A percentile compares a stretch with the other conserved stretches of the same genome.
Conservation (phyloP, 2,888 invertebrate species). For the Tachina lurida region DNA sequence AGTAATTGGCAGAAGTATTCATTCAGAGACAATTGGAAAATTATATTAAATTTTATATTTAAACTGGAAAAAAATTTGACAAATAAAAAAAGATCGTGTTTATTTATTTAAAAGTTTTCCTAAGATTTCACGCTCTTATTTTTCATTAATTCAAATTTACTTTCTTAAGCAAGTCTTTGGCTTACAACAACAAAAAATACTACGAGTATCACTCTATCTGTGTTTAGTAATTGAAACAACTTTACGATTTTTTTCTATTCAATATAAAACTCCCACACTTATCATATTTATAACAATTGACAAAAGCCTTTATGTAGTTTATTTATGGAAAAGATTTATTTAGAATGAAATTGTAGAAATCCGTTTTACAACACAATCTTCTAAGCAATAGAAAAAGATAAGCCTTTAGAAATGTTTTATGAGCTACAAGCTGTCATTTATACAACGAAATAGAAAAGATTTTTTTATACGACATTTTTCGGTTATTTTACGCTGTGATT, state of each 20-base stretch:
- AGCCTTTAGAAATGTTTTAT: neutral
- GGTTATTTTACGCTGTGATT: neutral
- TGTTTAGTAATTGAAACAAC: slow-evolving; percentile 48
- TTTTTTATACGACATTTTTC: too few relatives aligned
- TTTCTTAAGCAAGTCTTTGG: neutral
- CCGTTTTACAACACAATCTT: neutral
- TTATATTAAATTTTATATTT: too few relatives aligned
- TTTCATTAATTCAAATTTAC: neutral
- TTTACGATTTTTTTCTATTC: slow-evolving; percentile 28
- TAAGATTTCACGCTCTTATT: too few relatives aligned
- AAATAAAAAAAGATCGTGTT: too few relatives aligned
- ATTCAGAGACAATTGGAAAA: too few relatives aligned
- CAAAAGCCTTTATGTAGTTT: slow-evolving; percentile 29
- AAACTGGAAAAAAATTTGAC: too few relatives aligned
- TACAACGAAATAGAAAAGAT: neutral
- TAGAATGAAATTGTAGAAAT: neutral
- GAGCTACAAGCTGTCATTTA: slow-evolving; percentile 4
- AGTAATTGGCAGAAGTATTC: too few relatives aligned
- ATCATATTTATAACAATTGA: slow-evolving; percentile 49
- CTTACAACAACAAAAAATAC: too few relatives aligned
- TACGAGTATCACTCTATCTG: too few relatives aligned
- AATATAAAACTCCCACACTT: slow-evolving; percentile 60
- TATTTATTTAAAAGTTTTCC: too few relatives aligned
- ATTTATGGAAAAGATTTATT: slow-evolving; percentile 16
- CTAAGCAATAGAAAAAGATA: neutral